phyloP scores from a whole-genome alignment of 2,113 vertebrate species.

The Meriones unguiculatus region DNA sequence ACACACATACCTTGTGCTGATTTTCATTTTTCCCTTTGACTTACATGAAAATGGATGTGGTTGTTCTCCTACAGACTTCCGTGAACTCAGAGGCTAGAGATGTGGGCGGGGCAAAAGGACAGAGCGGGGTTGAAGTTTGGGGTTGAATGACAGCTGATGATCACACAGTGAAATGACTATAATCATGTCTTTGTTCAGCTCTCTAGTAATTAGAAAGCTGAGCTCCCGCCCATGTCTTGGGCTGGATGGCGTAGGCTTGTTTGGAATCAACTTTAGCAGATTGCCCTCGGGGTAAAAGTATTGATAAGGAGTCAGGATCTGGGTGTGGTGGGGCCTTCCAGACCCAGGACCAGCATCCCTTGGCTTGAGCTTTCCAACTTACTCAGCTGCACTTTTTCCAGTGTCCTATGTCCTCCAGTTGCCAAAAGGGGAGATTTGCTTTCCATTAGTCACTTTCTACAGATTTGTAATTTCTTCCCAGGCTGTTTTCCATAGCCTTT shows the following conservation, averaged over 20 bases:
- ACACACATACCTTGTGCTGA: slow-evolving; percentile 39
- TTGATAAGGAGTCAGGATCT: too few species aligned
- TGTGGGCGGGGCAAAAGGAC: not conserved
- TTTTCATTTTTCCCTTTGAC: slow-evolving; percentile 68
- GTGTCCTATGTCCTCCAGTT: not conserved
- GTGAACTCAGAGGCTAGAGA: not conserved
- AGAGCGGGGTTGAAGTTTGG: too few species aligned
- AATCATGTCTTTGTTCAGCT: not conserved
- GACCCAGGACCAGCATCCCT: not conserved
- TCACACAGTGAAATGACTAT: rapidly evolving
- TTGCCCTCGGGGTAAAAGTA: not conserved
- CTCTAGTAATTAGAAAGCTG: not conserved
- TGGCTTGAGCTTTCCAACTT: not conserved
- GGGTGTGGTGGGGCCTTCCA: not conserved
- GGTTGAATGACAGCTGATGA: not conserved
- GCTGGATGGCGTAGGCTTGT: not conserved
- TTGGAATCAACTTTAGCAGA: not conserved
- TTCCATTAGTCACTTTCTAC: not conserved
- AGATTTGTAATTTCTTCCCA: not conserved
- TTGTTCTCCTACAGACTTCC: not conserved
- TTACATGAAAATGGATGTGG: slow-evolving; percentile 63
- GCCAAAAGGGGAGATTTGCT: too few species aligned
- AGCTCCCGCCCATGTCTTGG: not conserved
- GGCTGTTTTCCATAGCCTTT: not conserved
- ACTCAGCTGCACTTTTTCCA: not conserved